These are phyloP conservation scores for Coelogynopora nodosa DNA, from an alignment of 2,888 invertebrate species.

Conservation along the genomic window DNA sequence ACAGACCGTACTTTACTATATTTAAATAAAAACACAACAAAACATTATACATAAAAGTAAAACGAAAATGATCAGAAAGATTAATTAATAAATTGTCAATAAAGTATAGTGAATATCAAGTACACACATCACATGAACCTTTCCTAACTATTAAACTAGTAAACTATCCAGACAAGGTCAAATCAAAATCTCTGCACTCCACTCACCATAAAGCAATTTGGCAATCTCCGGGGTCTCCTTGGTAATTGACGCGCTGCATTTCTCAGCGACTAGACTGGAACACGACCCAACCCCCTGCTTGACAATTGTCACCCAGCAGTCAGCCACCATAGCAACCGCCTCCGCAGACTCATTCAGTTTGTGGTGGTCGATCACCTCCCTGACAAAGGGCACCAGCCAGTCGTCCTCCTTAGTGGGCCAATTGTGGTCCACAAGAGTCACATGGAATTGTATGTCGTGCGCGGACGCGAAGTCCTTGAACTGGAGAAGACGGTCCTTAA, in stretches of 20 bases:
- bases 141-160: no score
- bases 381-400: background rate
- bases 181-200: no score
- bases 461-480: background rate
- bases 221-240: background rate
- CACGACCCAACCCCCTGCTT: background rate
- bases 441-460: background rate
- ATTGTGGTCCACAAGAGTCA: background rate
- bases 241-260: background rate
- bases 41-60: no score
- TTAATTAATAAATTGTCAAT: no score
- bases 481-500: background rate
- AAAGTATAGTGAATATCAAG: no score
- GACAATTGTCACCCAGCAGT: background rate
- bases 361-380: background rate
- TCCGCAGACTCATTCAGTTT: background rate
- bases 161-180: no score
- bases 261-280: background rate
- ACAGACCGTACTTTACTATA: no score
- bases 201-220: background rate
- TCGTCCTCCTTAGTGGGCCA: background rate
- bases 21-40: no score
- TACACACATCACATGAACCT: no score
- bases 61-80: no score
- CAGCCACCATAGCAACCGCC: background rate